These are phyloP conservation scores for Cichlasoma orientale DNA, from an alignment of 2,797 vertebrate genomes.

Conservation along the genomic window DNA sequence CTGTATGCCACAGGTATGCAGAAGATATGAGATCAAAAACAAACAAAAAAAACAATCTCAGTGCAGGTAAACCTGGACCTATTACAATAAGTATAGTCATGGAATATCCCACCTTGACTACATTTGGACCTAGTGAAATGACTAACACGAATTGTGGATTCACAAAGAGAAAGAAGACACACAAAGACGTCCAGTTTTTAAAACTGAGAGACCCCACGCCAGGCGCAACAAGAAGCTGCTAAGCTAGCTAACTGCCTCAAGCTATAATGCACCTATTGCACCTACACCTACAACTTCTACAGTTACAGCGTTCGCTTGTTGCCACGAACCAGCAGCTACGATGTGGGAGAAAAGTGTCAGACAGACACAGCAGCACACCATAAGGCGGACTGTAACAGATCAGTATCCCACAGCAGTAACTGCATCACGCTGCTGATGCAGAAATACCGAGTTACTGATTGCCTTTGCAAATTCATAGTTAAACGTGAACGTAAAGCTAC, in stretches of 20 bases:
- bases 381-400: background rate
- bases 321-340: background rate
- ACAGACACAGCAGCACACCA: background rate
- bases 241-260: background rate
- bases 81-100: background rate
- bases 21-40: fast-evolving
- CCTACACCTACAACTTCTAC: background rate
- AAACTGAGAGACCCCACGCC: background rate
- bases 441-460: background rate
- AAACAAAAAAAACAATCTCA: background rate
- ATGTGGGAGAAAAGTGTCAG: background rate
- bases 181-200: background rate
- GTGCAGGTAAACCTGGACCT: background rate
- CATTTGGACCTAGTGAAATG: background rate
- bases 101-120: fast-evolving
- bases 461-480: background rate
- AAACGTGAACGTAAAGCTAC: background rate
- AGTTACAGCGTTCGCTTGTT: background rate
- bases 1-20: too few species aligned
- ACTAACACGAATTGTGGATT: background rate
- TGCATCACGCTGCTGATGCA: background rate
- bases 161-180: background rate
- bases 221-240: background rate
- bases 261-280: fast-evolving
- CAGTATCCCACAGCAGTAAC: background rate